phyloP scores from a whole-genome alignment of 2,797 vertebrate species.

The Petrocephalus schoutedeni region DNA sequence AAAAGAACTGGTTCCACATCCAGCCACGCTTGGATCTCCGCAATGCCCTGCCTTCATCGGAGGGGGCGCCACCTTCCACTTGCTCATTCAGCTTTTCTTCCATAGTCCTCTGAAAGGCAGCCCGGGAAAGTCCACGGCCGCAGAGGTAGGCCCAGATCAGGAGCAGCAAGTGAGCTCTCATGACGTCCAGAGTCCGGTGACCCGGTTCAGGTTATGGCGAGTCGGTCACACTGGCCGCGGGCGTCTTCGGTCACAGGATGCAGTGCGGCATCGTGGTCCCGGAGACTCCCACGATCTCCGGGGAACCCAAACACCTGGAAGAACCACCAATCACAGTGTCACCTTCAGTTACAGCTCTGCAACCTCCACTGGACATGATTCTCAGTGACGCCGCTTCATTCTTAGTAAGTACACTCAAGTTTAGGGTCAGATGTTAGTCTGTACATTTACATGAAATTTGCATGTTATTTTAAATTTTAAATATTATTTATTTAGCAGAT shows the following conservation, averaged over 20 bases:
- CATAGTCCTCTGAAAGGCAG: conserved; percentile 74
- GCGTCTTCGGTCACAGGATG: conserved; percentile 45
- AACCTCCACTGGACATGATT: background rate
- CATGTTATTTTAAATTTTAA: too few relatives aligned
- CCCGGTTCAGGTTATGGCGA: background rate
- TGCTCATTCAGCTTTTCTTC: conserved; percentile 44
- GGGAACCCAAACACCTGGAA: too few relatives aligned
- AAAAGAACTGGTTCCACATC: conserved; percentile 99
- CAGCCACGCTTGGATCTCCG: conserved; percentile 86
- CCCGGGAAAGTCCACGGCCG: conserved; percentile 39
- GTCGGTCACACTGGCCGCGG: background rate
- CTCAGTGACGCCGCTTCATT: background rate
- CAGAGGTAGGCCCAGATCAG: conserved; percentile 51
- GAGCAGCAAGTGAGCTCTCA: conserved; percentile 48
- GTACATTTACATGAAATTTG: background rate
- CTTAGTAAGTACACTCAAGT: background rate
- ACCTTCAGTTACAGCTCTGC: conserved; percentile 38
- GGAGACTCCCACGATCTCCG: too few relatives aligned
- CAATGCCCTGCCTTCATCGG: conserved; percentile 65
- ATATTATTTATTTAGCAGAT: background rate
- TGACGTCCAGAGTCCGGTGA: conserved; percentile 41
- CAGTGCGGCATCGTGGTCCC: too few relatives aligned
- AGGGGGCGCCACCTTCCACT: conserved; percentile 58
- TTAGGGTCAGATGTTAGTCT: background rate
- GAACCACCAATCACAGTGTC: conserved; percentile 34